These are phyloP conservation scores for Bombus pyrosoma DNA, from an alignment of 1,140 invertebrate species.

Conservation along the genomic window DNA sequence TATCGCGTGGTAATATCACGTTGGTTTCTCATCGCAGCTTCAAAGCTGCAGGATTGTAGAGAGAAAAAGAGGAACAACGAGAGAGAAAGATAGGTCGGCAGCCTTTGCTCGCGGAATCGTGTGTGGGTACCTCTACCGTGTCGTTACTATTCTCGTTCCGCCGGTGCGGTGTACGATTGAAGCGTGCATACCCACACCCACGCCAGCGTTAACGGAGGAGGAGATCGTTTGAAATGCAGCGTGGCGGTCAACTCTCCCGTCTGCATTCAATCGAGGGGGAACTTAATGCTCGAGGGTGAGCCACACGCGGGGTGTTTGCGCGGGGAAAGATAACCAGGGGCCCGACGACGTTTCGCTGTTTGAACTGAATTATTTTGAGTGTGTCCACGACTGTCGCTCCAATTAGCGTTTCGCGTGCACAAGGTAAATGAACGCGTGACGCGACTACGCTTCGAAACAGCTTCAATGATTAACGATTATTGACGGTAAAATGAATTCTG, in stretches of 20 bases:
- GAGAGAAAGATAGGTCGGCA: slow-evolving; percentile 41
- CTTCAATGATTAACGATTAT: neutral
- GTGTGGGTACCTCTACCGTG: slow-evolving; percentile 36
- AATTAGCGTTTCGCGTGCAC: slow-evolving; percentile 14
- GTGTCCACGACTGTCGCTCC: neutral
- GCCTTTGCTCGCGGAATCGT: slow-evolving; percentile 20
- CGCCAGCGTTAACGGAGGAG: neutral
- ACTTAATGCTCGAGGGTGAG: slow-evolving; percentile 32
- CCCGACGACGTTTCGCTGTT: slow-evolving; percentile 4
- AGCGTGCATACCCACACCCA: slow-evolving; percentile 33
- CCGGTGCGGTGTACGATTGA: slow-evolving; percentile 31
- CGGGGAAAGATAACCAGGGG: slow-evolving; percentile 22
- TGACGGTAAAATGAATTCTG: no score
- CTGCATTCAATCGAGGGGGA: slow-evolving; percentile 42
- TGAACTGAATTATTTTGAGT: slow-evolving; percentile 27
- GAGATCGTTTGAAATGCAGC: slow-evolving; percentile 46
- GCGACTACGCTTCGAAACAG: no score
- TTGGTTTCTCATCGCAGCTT: neutral
- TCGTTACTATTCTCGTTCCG: slow-evolving; percentile 39
- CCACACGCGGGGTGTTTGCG: slow-evolving; percentile 21
- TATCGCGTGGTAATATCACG: slow-evolving; percentile 19
- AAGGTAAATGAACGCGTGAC: slow-evolving; percentile 2
- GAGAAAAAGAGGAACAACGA: neutral
- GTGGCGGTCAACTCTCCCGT: slow-evolving; percentile 45
- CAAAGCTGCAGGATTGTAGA: slow-evolving; percentile 6